phyloP scores from a whole-genome alignment of 1,140 invertebrate species.

The Tetraneura akinire region DNA sequence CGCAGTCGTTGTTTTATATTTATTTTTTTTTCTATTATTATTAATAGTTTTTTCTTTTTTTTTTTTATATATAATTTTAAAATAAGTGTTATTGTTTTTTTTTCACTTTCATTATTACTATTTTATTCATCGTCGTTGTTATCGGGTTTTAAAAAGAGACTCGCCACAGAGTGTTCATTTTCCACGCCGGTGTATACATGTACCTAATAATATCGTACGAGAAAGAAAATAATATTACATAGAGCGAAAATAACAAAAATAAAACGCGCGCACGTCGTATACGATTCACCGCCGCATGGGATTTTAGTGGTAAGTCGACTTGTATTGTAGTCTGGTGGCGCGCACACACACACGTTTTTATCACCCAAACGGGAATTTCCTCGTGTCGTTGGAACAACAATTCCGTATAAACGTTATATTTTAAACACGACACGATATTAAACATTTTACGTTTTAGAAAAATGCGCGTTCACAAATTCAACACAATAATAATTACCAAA shows the following conservation, averaged over 20 bases:
- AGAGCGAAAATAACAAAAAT: neutral
- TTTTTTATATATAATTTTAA: too few species aligned
- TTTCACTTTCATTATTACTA: neutral
- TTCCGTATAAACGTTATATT: too few species aligned
- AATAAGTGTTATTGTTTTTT: conserved; percentile 40
- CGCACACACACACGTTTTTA: conserved; percentile 36
- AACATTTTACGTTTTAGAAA: too few species aligned
- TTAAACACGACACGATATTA: neutral
- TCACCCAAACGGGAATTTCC: conserved; percentile 44
- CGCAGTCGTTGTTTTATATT: conserved; percentile 28
- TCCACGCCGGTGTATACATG: neutral
- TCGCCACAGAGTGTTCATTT: conserved; percentile 22
- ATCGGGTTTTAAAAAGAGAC: neutral
- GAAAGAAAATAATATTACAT: neutral
- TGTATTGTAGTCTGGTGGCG: neutral
- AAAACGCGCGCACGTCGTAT: neutral
- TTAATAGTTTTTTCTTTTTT: neutral
- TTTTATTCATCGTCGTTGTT: neutral
- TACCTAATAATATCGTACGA: too few species aligned
- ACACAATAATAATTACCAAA: too few species aligned
- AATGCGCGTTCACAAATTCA: neutral
- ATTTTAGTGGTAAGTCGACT: conserved; percentile 32
- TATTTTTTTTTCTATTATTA: conserved; percentile 19
- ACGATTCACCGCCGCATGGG: neutral
- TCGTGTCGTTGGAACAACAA: neutral